phyloP scores from a whole-genome alignment of 2,113 vertebrate genomes.

The Pandion haliaetus region DNA sequence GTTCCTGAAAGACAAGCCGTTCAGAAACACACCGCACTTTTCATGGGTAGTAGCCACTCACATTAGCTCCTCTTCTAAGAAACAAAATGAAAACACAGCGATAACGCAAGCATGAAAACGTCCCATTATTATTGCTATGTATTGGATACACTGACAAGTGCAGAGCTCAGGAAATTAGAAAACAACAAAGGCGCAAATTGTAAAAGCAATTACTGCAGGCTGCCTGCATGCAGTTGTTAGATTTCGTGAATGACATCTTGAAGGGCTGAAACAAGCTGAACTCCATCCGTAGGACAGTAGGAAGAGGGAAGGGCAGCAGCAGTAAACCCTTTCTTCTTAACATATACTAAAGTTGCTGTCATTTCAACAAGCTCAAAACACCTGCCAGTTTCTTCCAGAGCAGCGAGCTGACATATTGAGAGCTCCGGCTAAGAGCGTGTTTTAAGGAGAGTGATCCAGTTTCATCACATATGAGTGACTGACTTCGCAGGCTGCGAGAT shows the following conservation, averaged over 20 bases:
- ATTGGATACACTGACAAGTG: neutral
- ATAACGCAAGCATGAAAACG: neutral
- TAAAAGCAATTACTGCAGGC: neutral
- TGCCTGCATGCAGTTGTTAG: neutral
- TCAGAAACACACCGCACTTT: neutral
- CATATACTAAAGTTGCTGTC: neutral
- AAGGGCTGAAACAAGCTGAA: neutral
- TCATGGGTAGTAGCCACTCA: neutral
- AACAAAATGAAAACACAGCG: neutral
- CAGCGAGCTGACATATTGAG: slow-evolving; percentile 33
- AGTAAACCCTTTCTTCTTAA: neutral
- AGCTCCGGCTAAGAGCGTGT: neutral
- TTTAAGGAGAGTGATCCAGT: slow-evolving; percentile 1
- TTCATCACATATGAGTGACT: slow-evolving; percentile 16
- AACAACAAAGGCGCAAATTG: neutral
- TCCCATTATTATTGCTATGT: neutral
- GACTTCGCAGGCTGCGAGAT: neutral
- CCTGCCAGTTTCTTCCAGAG: slow-evolving; percentile 16
- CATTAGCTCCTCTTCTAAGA: neutral
- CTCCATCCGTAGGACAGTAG: neutral
- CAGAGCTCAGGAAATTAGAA: neutral
- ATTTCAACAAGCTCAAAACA: neutral
- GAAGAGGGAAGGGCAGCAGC: neutral
- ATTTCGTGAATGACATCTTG: neutral
- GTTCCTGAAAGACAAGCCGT: neutral